Conservation (phyloP, 2,888 invertebrate genomes). For the Drosophila anomalata region DNA sequence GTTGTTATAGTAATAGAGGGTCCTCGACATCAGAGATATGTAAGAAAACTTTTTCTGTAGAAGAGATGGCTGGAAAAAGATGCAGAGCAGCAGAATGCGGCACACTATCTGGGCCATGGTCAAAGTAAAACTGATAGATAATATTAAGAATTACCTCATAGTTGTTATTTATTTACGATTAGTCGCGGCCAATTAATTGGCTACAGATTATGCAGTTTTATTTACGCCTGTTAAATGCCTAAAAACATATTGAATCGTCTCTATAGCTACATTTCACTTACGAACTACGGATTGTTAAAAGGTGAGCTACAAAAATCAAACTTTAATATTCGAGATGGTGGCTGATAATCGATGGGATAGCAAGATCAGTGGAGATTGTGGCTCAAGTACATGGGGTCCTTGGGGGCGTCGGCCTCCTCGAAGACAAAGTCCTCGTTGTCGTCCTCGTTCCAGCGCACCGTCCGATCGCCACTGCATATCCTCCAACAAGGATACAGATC, state of each 20-base stretch:
- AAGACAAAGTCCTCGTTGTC: slow-evolving; percentile 80
- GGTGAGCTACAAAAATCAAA: slow-evolving; percentile 57
- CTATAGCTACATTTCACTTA: slow-evolving; percentile 53
- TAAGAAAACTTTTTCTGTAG: not conserved
- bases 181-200: slow-evolving; percentile 2
- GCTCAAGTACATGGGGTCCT: slow-evolving; percentile 66
- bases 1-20: not conserved
- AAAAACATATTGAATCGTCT: slow-evolving; percentile 47
- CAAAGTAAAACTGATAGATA: not conserved
- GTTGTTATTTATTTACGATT: not conserved
- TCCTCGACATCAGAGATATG: not conserved
- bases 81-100: not conserved
- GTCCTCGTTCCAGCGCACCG: slow-evolving; percentile 81
- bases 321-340: slow-evolving; percentile 8
- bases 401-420: slow-evolving; percentile 82
- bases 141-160: not conserved
- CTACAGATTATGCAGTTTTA: slow-evolving; percentile 47
- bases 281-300: slow-evolving; percentile 18
- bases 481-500: slow-evolving; percentile 44
- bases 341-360: slow-evolving; percentile 3
- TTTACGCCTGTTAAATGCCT: slow-evolving; percentile 66
- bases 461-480: slow-evolving; percentile 74
- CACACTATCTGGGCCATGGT: not conserved
- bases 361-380: slow-evolving; percentile 46
- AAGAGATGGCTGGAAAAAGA: not conserved